phyloP scores from a whole-genome alignment of 2,888 invertebrate species.

The Sinopyrophorus schimmeli region DNA sequence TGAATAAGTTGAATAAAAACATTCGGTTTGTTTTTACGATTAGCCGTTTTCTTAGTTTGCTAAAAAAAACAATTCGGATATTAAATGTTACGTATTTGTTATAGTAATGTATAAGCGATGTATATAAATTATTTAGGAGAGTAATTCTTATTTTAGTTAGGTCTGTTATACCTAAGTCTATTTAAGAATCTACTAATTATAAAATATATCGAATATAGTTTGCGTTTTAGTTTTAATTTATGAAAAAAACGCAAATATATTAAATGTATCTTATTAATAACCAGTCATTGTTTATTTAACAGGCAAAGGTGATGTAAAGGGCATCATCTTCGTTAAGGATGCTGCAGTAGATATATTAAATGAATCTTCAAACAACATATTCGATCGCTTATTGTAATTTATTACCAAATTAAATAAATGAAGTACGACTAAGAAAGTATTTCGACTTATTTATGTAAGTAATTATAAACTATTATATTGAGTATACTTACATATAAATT shows the following conservation, averaged over 20 bases:
- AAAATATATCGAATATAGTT: constrained; percentile 5
- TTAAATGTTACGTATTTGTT: constrained; percentile 10
- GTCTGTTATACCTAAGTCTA: constrained; percentile 8
- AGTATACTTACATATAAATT: no score
- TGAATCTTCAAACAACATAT: constrained; percentile 5
- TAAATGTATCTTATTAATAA: constrained; percentile 4
- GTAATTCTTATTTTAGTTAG: constrained; percentile 2
- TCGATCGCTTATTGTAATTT: no score
- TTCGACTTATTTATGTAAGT: no score
- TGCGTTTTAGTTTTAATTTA: constrained; percentile 7
- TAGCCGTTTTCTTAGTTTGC: constrained; percentile 11
- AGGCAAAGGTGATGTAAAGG: constrained; percentile 16
- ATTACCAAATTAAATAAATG: no score
- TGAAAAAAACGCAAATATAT: constrained; percentile 4
- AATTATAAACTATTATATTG: no score
- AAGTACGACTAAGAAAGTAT: no score
- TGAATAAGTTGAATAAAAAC: not conserved
- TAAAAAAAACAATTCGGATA: no score
- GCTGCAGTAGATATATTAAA: constrained; percentile 10
- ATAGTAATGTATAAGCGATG: constrained; percentile 8
- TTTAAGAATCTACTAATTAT: constrained; percentile 1
- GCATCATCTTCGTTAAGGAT: constrained; percentile 4
- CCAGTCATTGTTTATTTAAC: constrained; percentile 12
- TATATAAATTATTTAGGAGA: constrained; percentile 3
- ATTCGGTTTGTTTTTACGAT: constrained; percentile 1